Conservation (phyloP, 2,113 vertebrate species). For the Acanthochromis polyacanthus region DNA sequence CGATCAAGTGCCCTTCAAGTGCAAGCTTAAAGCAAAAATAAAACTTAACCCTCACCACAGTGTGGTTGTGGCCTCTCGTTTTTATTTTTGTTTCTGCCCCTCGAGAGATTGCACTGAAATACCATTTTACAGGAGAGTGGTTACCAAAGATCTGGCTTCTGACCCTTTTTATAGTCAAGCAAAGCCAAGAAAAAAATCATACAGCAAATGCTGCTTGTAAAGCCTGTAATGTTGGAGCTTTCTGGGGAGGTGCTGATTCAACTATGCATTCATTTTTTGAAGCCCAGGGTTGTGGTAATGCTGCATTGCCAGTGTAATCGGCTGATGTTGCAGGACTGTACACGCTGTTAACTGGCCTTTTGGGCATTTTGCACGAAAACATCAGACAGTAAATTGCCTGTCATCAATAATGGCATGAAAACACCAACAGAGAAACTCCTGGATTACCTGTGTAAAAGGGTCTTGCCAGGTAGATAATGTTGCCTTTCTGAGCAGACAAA, state of each 20-base stretch:
- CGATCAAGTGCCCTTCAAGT: background rate
- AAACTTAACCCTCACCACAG: background rate
- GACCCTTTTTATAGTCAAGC: background rate
- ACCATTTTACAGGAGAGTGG: background rate
- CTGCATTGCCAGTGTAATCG: background rate
- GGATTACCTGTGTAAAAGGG: background rate
- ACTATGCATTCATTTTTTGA: background rate
- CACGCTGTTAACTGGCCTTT: background rate
- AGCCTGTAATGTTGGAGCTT: no score
- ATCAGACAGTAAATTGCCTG: background rate
- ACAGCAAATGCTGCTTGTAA: no score
- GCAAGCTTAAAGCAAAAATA: no score
- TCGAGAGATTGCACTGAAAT: background rate
- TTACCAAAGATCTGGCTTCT: background rate
- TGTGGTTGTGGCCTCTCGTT: background rate
- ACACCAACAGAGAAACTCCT: background rate
- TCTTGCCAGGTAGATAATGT: slow-evolving; percentile 35
- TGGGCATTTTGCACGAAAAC: background rate
- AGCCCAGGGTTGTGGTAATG: background rate
- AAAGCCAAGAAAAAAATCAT: background rate
- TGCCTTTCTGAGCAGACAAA: slow-evolving; percentile 48
- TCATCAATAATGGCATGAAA: slow-evolving; percentile 15
- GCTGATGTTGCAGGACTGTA: background rate
- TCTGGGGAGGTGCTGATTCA: no score
- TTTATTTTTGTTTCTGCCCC: background rate